Evolutionary conservation across 2,888 invertebrate genomes (phyloP).

Genomic region (Leucozona laternaria): DNA sequence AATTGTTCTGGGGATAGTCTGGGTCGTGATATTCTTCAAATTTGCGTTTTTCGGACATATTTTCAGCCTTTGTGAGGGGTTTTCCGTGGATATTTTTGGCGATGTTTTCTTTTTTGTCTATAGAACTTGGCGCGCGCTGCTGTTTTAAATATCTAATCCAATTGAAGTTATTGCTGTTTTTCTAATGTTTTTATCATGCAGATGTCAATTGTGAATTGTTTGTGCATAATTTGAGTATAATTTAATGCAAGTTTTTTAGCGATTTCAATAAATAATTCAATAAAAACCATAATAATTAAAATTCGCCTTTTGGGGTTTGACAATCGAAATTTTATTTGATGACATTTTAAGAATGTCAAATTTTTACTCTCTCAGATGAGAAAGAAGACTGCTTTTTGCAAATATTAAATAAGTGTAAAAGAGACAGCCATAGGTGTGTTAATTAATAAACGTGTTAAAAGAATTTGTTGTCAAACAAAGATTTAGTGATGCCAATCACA

Average conservation of each 20-base stretch:
- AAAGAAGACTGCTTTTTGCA: neutral
- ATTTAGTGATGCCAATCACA: conserved; percentile 34
- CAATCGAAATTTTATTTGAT: conserved; percentile 60
- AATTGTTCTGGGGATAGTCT: conserved; percentile 84
- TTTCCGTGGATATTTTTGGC: conserved; percentile 1
- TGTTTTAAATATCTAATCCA: neutral
- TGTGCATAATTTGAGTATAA: conserved; percentile 45
- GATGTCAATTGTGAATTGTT: neutral
- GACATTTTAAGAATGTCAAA: conserved; percentile 68
- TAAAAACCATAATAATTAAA: conserved; percentile 60
- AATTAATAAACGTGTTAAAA: conserved; percentile 28
- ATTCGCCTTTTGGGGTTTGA: conserved; percentile 46
- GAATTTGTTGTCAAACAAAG: conserved; percentile 62
- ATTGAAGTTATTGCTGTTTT: conserved; percentile 7
- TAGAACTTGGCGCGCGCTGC: conserved; percentile 53
- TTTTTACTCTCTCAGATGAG: neutral
- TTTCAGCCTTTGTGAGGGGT: neutral
- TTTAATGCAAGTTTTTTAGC: neutral
- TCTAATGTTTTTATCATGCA: neutral
- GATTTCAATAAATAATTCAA: conserved; percentile 23
- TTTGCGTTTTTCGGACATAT: conserved; percentile 80
- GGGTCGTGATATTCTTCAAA: conserved; percentile 86
- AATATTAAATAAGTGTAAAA: neutral
- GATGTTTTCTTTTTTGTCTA: conserved; percentile 21
- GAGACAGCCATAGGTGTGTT: neutral